These are phyloP conservation scores for Corticium candelabrum DNA, from an alignment of 37 sponge, comb jelly and placozoan species.

Conservation along the genomic window DNA sequence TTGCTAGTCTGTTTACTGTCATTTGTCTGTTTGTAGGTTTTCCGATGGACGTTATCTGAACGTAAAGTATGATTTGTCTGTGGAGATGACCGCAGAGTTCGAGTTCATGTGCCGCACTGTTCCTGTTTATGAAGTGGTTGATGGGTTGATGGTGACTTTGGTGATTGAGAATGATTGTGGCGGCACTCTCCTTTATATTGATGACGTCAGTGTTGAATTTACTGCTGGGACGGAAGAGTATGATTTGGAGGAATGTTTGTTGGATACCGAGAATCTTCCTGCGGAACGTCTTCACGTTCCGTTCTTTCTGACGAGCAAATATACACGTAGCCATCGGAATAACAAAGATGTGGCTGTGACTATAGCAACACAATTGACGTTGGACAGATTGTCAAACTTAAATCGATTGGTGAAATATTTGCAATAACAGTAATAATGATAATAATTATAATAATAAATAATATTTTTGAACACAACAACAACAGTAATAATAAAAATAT, in stretches of 20 bases:
- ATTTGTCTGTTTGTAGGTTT: neutral
- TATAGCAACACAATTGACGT: conserved; percentile 14
- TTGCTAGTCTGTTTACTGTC: no score
- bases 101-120: neutral
- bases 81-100: neutral
- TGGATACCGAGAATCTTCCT: neutral
- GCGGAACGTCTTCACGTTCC: neutral
- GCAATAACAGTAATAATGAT: no score
- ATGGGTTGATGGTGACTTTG: neutral
- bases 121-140: neutral
- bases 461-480: no score
- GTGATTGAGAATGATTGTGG: neutral
- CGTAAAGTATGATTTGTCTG: neutral
- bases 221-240: neutral
- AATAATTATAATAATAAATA: no score
- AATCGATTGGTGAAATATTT: conserved; percentile 7
- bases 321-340: neutral
- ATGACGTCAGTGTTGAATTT: neutral
- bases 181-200: neutral
- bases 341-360: no score
- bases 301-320: neutral
- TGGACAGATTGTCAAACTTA: conserved; percentile 11
- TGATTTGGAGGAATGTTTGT: neutral
- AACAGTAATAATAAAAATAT: no score
- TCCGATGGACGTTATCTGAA: neutral